Base-by-base conservation (phyloP, 2,888 invertebrate species). In the Dolomedes plantarius region DNA sequence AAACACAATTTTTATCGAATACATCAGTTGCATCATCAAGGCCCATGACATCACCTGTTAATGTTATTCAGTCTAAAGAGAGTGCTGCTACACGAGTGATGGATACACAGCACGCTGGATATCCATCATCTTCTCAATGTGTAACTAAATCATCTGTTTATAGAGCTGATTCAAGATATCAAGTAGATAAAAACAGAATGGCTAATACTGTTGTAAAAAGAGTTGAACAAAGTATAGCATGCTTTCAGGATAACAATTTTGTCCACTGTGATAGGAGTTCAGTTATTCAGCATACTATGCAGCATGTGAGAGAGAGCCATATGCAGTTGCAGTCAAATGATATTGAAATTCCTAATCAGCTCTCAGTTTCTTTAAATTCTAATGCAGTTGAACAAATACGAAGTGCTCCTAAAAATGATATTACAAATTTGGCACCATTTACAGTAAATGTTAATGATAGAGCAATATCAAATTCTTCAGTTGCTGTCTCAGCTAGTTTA, bases 271-370 rank as follows among this genome's bases (percentile, higher is more conserved):
- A 85, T 31, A 72, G 77, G 39, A 73, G 77, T 39, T 85, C 83
- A 27, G 83, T 85, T n/a, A 85, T 85, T 41, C 75, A 72, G 3
- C 82, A 82, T 65, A 82, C 82, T 50, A 73, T 62, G 56, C 74
- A 72, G n/a, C 65, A 77, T 39, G 13, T 75, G 5, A 13, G 19
- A n/a, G 39, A 29, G 36, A 74, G 62, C 7, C 1, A 62, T 31
- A 16, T 46, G 50, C 56, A 36, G 31, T 16, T 46, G 7, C 23
- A 56, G 9, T 11, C 16, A 16, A 3, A 23, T 23, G 23, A 3
- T 5, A 16, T 1, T 19, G 56, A 46, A n/a, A 31, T 81, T 41
- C 62, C 69, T 31, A 81, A 62, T 29, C 67, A 81, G 16, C 23
- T 74, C 13, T 1, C 68, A 23, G 67, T 74, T 6, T 73, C 80